These are phyloP conservation scores for Caerostris darwini DNA, from an alignment of 1,140 invertebrate genomes.

Conservation along the genomic window DNA sequence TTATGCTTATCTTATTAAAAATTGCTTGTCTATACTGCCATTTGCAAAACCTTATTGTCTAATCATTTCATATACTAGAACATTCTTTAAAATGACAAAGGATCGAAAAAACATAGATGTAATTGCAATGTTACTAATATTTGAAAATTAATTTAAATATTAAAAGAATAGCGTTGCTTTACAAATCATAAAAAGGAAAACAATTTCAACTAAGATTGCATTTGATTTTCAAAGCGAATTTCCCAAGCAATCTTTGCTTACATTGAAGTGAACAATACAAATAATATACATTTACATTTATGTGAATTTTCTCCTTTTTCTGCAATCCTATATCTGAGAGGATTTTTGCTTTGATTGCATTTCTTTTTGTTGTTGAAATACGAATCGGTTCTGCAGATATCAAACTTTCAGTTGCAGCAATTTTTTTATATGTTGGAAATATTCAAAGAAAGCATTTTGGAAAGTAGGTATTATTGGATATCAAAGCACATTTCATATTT, in stretches of 20 bases:
- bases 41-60: too few relatives aligned
- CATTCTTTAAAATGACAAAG: too few relatives aligned
- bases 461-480: not conserved
- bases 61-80: too few relatives aligned
- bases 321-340: not conserved
- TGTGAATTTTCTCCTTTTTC: not conserved
- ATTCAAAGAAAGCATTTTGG: not conserved
- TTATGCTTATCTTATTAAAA: too few relatives aligned
- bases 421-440: not conserved
- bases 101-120: too few relatives aligned
- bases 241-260: not conserved
- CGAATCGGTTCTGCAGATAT: not conserved
- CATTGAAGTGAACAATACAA: not conserved
- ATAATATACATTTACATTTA: not conserved
- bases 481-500: not conserved
- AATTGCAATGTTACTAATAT: too few relatives aligned
- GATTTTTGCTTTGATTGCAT: not conserved
- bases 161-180: too few relatives aligned
- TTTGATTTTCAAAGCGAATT: not conserved
- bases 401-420: too few relatives aligned
- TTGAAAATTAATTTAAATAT: too few relatives aligned
- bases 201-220: not conserved
- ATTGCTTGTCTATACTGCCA: too few relatives aligned
- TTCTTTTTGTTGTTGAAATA: not conserved
- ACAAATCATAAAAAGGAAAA: not conserved